phyloP scores from a whole-genome alignment of 2,888 invertebrate species.

The Euzophera pinguis region DNA sequence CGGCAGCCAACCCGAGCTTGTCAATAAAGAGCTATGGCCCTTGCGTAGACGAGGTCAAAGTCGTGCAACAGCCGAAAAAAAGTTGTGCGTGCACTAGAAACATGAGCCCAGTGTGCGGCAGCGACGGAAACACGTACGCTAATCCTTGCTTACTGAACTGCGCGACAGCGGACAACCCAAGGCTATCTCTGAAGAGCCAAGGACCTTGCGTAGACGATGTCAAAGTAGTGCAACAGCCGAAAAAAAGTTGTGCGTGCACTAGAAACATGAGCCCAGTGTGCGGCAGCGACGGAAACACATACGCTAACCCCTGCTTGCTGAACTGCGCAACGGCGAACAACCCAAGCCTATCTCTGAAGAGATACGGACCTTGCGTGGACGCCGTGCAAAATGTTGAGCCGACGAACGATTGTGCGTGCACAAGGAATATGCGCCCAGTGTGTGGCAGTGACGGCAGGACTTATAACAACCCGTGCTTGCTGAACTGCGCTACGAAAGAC shows the following conservation, averaged over 20 bases:
- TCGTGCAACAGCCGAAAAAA: background rate
- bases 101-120: slow-evolving; percentile 36
- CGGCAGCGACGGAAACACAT: slow-evolving; percentile 38
- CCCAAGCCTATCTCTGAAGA: slow-evolving; percentile 21
- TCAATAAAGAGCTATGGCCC: slow-evolving; percentile 21
- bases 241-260: slow-evolving; percentile 27
- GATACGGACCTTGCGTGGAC: slow-evolving; percentile 21
- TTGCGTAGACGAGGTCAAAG: slow-evolving; percentile 16
- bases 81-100: slow-evolving; percentile 31
- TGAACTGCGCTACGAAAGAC: slow-evolving; percentile 16
- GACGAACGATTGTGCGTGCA: slow-evolving; percentile 16
- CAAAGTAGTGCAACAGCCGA: background rate
- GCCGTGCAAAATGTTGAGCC: slow-evolving; percentile 3
- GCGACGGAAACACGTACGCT: slow-evolving; percentile 36
- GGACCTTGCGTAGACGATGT: slow-evolving; percentile 22
- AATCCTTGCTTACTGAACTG: slow-evolving; percentile 39
- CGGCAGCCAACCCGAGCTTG: slow-evolving; percentile 22
- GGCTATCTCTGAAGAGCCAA: slow-evolving; percentile 19
- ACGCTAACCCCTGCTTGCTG: slow-evolving; percentile 35
- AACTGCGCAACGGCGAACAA: slow-evolving; percentile 30
- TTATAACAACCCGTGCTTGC: slow-evolving; percentile 22
- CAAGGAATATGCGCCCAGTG: slow-evolving; percentile 19
- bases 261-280: slow-evolving; percentile 34
- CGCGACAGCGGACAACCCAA: slow-evolving; percentile 22
- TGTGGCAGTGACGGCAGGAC: slow-evolving; percentile 25